Evolutionary conservation across 2,888 invertebrate species (phyloP), one percentile per base, ranked within the genome.

Genomic region (Cryptus armator): DNA sequence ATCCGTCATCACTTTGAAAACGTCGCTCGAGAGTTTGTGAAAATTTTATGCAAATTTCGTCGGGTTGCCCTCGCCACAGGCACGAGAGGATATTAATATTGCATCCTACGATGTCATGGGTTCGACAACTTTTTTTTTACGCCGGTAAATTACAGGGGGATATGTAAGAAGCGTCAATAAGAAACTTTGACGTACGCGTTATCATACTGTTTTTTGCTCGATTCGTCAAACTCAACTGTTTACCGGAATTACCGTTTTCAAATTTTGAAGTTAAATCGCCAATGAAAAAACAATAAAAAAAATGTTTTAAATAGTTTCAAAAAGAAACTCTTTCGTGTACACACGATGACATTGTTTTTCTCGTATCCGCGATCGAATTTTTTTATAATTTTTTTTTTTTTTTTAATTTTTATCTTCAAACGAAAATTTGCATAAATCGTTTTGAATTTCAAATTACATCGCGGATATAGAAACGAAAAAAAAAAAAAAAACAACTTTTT

Each of bases 71-170:
- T 83, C 75, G 70, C 2, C 68, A 66, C 64, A 9, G 12, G 66
- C n/a, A 12, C 48, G 53, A 46, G 64, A 68, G 46, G 62, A 37
- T 32, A 19, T 53, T 56, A 62, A 79, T 79, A 48, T 66, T 75
- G 70, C 59, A 79, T 68, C 37, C 6, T 62, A 78, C 10, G 51
- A 68, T 68, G 71, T 77, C 37, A 67, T 46, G 19, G 24, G 79
- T 64, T 44, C 51, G 62, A 53, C 56, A 59, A 53, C 72, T 37
- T 46, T 10, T 24, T 46, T 48, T 48, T 48, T n/a, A n/a, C 37
- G 37, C 5, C 6, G 37, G 1, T 37, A 37, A 37, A 37, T 37
- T 37, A 37, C 37, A 37, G 10, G 14, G 46, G 10, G 46, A 6
- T 10, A 48, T 48, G n/a, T 48, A 14, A 14, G 48, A 32, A 46